Percentiles rank a stretch among this genome's conserved stretches.
phyloP scores from a whole-genome alignment of 2,888 invertebrate genomes.

The Lagria hirta region DNA sequence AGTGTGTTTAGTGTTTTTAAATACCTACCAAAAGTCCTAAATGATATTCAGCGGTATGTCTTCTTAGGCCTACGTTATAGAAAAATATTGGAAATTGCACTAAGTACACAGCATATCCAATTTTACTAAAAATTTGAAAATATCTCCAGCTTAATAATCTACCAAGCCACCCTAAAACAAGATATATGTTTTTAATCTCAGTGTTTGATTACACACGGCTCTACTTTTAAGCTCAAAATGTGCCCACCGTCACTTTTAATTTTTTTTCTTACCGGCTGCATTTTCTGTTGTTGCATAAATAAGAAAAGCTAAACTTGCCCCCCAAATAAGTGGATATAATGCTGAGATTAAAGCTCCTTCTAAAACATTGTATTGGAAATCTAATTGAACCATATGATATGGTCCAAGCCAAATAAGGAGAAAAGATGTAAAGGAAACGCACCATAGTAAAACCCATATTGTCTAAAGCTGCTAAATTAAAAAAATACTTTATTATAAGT shows the following conservation, averaged over 20 bases:
- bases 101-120: constrained; percentile 63
- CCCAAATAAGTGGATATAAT: constrained; percentile 62
- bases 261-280: constrained; percentile 54
- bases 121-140: constrained; percentile 62
- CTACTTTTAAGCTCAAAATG: neutral
- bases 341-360: constrained; percentile 61
- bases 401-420: constrained; percentile 57
- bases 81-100: constrained; percentile 67
- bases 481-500: constrained; percentile 9
- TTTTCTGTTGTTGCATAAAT: constrained; percentile 60
- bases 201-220: neutral
- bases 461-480: constrained; percentile 51
- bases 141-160: constrained; percentile 57
- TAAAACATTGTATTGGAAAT: constrained; percentile 56
- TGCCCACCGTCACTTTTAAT: neutral
- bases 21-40: constrained; percentile 57
- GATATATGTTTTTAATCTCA: neutral
- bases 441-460: constrained; percentile 55
- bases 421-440: constrained; percentile 49
- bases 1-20: neutral
- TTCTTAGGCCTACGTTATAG: constrained; percentile 63
- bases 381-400: constrained; percentile 57
- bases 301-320: constrained; percentile 56
- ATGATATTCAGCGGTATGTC: constrained; percentile 57
- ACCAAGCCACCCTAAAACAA: constrained; percentile 51